These are phyloP conservation scores for Aplocera efformata DNA, from an alignment of 2,888 invertebrate genomes.

Conservation along the genomic window DNA sequence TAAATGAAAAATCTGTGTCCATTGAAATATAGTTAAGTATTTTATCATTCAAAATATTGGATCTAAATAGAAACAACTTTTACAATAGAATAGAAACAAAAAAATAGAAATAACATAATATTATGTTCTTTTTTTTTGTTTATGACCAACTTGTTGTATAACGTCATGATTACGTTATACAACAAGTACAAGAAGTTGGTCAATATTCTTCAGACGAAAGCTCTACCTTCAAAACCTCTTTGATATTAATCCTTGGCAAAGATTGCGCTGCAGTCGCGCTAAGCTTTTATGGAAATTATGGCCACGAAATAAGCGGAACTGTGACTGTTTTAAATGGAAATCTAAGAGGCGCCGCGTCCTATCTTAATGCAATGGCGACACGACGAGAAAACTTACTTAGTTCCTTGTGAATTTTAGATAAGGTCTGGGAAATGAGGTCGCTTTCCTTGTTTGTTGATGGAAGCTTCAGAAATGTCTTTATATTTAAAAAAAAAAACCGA, in stretches of 20 bases:
- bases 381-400: conserved; percentile 11
- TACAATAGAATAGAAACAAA: too few species aligned
- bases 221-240: conserved; percentile 43
- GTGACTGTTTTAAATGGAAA: conserved; percentile 27
- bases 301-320: conserved; percentile 42
- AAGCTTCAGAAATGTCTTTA: neutral
- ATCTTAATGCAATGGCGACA: conserved; percentile 11
- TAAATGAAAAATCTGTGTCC: too few species aligned
- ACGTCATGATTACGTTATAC: too few species aligned
- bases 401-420: conserved; percentile 13
- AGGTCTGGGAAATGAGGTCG: conserved; percentile 7
- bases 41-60: too few species aligned
- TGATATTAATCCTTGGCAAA: conserved; percentile 56
- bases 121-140: too few species aligned
- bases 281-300: conserved; percentile 47
- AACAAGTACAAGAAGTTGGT: too few species aligned
- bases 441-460: conserved; percentile 2
- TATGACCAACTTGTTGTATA: too few species aligned
- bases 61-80: too few species aligned
- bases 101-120: too few species aligned
- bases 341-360: conserved; percentile 9
- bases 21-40: too few species aligned
- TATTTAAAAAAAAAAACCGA: neutral
- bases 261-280: conserved; percentile 48
- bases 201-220: conserved; percentile 1